Evolutionary conservation across 2,888 invertebrate genomes (phyloP).

Genomic region (Arrhopalites spinosus): DNA sequence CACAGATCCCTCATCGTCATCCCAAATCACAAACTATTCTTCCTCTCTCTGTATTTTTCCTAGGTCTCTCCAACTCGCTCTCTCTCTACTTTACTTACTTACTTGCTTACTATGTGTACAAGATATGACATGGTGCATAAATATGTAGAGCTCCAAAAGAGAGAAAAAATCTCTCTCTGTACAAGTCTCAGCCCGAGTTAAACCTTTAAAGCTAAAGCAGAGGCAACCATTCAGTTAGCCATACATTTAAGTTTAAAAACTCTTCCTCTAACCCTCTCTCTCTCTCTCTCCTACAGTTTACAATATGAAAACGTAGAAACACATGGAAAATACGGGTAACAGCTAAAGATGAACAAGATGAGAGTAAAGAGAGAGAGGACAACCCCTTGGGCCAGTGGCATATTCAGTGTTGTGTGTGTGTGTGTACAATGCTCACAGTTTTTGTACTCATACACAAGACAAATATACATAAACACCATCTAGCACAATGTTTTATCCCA

Average conservation of each 20-base stretch:
- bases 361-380: background rate
- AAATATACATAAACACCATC: background rate
- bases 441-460: background rate
- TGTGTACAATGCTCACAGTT: background rate
- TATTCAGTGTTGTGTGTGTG: background rate
- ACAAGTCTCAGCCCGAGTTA: no score
- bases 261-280: no score
- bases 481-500: background rate
- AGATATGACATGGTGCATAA: background rate
- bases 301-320: background rate
- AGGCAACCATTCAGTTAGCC: no score
- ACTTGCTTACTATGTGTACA: no score
- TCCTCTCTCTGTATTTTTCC: no score
- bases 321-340: conserved; percentile 14
- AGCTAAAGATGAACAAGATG: background rate
- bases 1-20: conserved; percentile 18
- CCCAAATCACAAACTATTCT: conserved; percentile 1
- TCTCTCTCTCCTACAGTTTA: background rate
- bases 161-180: no score
- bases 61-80: no score
- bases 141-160: background rate
- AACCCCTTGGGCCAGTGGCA: conserved; percentile 16
- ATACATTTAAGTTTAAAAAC: no score
- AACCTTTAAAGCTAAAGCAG: no score
- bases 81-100: no score